These are phyloP conservation scores for Mobula hypostoma DNA, from an alignment of 2,113 vertebrate genomes.

Conservation along the genomic window DNA sequence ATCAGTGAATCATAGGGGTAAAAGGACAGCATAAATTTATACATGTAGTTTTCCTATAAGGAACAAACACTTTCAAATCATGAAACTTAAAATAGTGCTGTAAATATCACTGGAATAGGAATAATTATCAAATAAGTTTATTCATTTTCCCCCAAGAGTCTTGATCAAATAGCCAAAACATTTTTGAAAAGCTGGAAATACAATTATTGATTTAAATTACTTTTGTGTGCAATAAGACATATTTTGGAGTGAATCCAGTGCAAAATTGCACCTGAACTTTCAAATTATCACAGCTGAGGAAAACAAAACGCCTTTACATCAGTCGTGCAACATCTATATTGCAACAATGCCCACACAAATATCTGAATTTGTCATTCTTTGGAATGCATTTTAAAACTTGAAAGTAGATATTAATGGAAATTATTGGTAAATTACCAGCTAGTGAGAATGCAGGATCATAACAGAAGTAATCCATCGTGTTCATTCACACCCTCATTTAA, in stretches of 20 bases:
- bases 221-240: not conserved
- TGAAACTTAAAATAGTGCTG: not conserved
- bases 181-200: not conserved
- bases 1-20: not conserved
- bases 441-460: slow-evolving; percentile 19
- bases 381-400: not conserved
- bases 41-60: not conserved
- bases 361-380: not conserved
- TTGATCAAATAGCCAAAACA: not conserved
- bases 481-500: not conserved
- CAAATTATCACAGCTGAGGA: not conserved
- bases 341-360: not conserved
- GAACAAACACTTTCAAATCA: not conserved
- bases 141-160: not conserved
- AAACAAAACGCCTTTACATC: not conserved
- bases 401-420: not conserved
- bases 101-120: not conserved
- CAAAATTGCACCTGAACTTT: not conserved
- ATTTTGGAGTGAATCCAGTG: not conserved
- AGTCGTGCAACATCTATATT: not conserved
- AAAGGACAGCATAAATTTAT: not conserved
- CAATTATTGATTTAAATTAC: not conserved
- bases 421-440: not conserved
- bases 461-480: not conserved
- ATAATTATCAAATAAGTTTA: not conserved